phyloP scores from a whole-genome alignment of 2,888 invertebrate species.

The Lochmaea crataegi region DNA sequence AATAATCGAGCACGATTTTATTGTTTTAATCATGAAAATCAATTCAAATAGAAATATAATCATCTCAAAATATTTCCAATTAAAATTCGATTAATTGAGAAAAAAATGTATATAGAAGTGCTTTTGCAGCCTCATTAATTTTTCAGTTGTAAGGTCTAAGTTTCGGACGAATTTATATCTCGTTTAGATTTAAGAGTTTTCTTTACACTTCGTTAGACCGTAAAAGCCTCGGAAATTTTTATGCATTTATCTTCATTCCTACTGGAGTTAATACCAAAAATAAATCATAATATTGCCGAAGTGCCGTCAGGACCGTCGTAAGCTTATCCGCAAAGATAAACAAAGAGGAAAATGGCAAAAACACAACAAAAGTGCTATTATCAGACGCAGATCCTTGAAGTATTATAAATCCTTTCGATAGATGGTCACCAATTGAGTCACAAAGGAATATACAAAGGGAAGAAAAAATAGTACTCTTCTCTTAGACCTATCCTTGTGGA shows the following conservation, averaged over 20 bases:
- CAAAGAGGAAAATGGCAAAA: neutral
- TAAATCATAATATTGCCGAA: slow-evolving; percentile 23
- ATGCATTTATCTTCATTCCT: slow-evolving; percentile 32
- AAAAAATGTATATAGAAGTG: neutral
- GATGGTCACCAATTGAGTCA: too few relatives aligned
- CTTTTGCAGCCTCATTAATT: slow-evolving; percentile 24
- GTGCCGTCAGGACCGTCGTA: slow-evolving; percentile 2
- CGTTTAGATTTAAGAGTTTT: slow-evolving; percentile 27
- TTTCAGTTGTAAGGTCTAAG: slow-evolving; percentile 5
- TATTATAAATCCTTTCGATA: too few relatives aligned
- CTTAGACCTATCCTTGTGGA: too few relatives aligned
- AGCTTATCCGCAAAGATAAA: neutral
- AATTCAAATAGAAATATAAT: too few relatives aligned
- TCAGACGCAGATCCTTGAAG: too few relatives aligned
- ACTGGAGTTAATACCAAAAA: slow-evolving; percentile 16
- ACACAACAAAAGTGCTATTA: neutral
- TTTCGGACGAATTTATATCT: slow-evolving; percentile 18
- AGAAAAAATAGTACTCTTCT: too few relatives aligned
- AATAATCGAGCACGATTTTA: too few relatives aligned
- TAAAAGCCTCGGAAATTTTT: slow-evolving; percentile 20
- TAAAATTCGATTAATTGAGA: neutral
- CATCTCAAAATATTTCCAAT: neutral
- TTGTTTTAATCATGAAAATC: too few relatives aligned
- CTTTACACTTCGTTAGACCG: slow-evolving; percentile 29
- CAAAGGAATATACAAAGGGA: too few relatives aligned